These are phyloP conservation scores for Montipora capitata DNA, from an alignment of 92 coral and sea anemone species.

Conservation along the genomic window DNA sequence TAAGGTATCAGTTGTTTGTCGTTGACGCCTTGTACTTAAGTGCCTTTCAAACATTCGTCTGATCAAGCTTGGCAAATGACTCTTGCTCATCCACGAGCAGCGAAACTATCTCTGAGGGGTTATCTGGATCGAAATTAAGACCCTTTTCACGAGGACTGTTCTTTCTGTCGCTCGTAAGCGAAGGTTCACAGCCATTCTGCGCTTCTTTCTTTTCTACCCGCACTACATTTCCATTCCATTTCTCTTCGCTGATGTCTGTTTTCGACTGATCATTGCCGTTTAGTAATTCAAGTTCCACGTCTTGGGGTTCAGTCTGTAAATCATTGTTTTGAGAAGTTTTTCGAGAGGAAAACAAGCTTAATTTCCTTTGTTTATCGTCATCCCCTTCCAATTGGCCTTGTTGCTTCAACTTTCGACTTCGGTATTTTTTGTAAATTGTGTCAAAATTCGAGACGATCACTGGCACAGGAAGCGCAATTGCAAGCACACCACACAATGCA, in stretches of 20 bases:
- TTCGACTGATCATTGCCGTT: conserved; percentile 1
- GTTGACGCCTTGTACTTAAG: neutral
- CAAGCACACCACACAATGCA: conserved; percentile 94
- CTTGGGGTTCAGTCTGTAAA: neutral
- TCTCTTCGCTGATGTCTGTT: conserved; percentile 39
- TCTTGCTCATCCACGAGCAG: conserved; percentile 18
- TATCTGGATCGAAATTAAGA: conserved; percentile 1
- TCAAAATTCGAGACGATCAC: conserved; percentile 98
- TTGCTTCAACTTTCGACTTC: conserved; percentile 89
- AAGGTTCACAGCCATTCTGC: conserved; percentile 3
- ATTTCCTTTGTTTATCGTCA: conserved; percentile 37
- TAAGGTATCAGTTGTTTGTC: neutral
- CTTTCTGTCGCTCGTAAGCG: conserved; percentile 11
- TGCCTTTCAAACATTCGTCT: conserved; percentile 37
- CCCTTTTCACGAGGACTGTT: neutral
- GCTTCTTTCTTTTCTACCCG: conserved; percentile 53
- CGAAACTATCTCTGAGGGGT: conserved; percentile 44
- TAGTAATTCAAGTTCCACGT: conserved; percentile 14
- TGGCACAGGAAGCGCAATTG: conserved; percentile 97
- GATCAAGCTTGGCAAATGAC: conserved; percentile 35
- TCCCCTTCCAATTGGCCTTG: conserved; percentile 61
- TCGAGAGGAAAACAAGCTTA: conserved; percentile 45
- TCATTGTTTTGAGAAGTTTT: conserved; percentile 25
- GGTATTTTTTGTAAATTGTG: conserved; percentile 87
- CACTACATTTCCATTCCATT: conserved; percentile 57